Conservation (phyloP, 2,113 vertebrate species). For the Syrrhaptes paradoxus region DNA sequence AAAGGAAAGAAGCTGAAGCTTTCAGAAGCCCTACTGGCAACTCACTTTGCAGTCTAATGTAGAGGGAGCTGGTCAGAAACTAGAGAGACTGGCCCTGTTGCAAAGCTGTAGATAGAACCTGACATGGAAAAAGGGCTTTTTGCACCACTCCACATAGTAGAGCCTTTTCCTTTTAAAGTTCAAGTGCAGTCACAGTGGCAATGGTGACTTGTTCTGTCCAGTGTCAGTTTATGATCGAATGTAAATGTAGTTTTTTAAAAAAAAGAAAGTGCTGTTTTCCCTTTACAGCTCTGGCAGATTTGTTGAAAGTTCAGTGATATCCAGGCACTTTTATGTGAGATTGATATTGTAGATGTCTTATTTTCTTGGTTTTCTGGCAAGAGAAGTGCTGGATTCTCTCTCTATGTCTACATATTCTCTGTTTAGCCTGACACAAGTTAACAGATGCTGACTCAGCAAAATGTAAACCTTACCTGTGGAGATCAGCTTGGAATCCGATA, state of each 20-base stretch:
- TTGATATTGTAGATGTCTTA: not conserved
- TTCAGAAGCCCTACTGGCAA: not conserved
- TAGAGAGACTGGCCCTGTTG: not conserved
- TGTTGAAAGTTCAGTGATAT: conserved; percentile 21
- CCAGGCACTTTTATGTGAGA: not conserved
- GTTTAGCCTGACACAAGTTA: not conserved
- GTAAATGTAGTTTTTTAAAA: conserved; percentile 27
- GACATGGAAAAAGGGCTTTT: not conserved
- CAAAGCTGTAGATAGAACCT: not conserved
- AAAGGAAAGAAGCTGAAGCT: not conserved
- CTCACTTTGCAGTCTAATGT: not conserved
- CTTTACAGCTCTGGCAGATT: conserved; percentile 54
- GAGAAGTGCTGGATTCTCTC: not conserved
- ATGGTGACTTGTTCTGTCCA: conserved; percentile 32
- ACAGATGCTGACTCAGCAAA: not conserved
- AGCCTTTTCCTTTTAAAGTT: conserved; percentile 17
- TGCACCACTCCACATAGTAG: not conserved
- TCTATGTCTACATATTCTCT: not conserved
- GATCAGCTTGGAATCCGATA: not conserved
- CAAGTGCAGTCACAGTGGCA: not conserved
- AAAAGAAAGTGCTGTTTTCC: conserved; percentile 22
- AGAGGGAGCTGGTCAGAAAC: not conserved
- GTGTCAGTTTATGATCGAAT: conserved; percentile 51
- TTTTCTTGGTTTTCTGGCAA: not conserved
- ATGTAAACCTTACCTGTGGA: not conserved